Percentiles rank a stretch among this genome's conserved stretches.
These are phyloP conservation scores for Tetragonula carbonaria DNA, from an alignment of 2,888 invertebrate species.

Conservation along the genomic window DNA sequence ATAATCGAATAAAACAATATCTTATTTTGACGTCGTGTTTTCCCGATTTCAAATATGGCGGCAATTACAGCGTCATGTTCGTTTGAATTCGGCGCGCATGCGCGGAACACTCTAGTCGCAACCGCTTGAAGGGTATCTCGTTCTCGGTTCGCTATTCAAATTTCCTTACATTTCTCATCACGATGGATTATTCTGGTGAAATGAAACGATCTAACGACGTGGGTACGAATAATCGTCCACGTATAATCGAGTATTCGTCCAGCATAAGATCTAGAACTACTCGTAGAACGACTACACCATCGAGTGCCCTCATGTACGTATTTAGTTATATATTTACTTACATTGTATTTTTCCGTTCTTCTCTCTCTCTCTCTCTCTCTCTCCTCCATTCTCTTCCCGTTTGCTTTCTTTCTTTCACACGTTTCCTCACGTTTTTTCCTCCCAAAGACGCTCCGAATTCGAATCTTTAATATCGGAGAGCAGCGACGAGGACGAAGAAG, in stretches of 20 bases:
- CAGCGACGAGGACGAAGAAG: constrained; percentile 60
- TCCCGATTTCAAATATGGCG: background rate
- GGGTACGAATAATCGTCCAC: background rate
- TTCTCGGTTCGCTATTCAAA: background rate
- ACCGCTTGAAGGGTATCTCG: background rate
- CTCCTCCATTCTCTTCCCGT: no score
- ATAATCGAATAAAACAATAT: constrained; percentile 76
- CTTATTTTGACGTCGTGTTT: constrained; percentile 59
- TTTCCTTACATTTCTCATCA: background rate
- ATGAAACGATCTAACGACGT: background rate
- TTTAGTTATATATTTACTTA: no score
- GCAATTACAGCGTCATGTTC: background rate
- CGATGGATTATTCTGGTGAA: background rate
- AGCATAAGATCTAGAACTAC: background rate
- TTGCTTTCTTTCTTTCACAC: background rate
- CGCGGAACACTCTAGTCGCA: background rate
- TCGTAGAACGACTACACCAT: background rate
- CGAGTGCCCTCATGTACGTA: constrained; percentile 1
- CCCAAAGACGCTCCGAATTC: constrained; percentile 61
- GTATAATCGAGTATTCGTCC: background rate
- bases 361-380: no score
- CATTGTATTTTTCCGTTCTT: background rate
- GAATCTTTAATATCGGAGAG: constrained; percentile 69
- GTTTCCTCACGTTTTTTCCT: background rate
- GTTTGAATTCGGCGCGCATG: constrained; percentile 3